Percentiles rank a stretch among this genome's conserved stretches.
These are phyloP conservation scores for Myrmecophaga tridactyla DNA, from an alignment of 2,113 vertebrate species.

Conservation along the genomic window DNA sequence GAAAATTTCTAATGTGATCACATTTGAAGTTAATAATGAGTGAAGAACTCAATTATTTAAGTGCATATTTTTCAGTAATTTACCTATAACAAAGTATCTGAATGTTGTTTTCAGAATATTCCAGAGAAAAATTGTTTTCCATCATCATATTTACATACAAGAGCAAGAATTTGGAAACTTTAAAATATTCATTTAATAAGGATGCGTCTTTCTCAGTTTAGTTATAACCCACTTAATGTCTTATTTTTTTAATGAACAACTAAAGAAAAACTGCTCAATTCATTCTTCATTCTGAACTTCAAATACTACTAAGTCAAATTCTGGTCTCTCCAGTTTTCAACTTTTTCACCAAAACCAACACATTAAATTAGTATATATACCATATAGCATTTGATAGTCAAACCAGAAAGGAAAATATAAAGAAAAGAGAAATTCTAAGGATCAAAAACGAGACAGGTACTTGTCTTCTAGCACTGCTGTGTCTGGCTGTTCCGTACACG, in stretches of 20 bases:
- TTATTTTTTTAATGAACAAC: neutral
- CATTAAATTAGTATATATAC: neutral
- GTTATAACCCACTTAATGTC: neutral
- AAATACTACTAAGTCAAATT: neutral
- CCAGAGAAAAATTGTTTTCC: neutral
- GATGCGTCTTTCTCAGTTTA: neutral
- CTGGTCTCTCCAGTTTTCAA: neutral
- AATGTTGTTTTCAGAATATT: neutral
- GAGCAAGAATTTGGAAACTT: neutral
- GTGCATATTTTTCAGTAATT: neutral
- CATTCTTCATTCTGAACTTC: neutral
- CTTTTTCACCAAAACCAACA: neutral
- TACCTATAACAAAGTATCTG: neutral
- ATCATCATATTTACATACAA: neutral
- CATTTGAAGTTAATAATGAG: neutral
- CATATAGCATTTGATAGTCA: neutral
- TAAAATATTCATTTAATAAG: neutral
- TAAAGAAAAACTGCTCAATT: neutral
- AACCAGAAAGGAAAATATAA: neutral
- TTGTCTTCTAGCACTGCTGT: neutral
- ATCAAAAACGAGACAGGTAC: neutral
- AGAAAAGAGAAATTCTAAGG: neutral
- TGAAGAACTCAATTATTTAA: neutral
- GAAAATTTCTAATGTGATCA: neutral
- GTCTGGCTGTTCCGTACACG: neutral